Conservation (phyloP, 2,888 invertebrate genomes). For the Bellardia pandia region DNA sequence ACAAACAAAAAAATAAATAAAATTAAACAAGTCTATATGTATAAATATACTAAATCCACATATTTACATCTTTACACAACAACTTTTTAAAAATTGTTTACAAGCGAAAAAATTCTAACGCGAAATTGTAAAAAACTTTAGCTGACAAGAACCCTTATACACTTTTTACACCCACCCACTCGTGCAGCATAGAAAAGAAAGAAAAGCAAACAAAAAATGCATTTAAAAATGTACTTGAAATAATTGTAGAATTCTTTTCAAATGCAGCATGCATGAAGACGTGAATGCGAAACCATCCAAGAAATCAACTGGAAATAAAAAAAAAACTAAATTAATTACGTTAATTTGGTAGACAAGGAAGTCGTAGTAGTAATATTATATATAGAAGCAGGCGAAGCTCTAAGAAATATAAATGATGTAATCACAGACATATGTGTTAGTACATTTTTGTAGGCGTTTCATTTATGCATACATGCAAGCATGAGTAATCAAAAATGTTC, state of each 20-base stretch:
- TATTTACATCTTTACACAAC: constrained; percentile 8
- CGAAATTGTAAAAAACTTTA: constrained; percentile 36
- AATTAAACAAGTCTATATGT: constrained; percentile 42
- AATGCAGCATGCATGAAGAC: constrained; percentile 47
- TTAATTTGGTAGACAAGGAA: constrained; percentile 58
- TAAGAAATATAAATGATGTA: constrained; percentile 27
- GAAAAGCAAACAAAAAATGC: constrained; percentile 26
- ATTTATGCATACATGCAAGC: constrained; percentile 13
- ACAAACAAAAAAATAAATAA: constrained; percentile 8
- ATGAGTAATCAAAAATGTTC: constrained; percentile 2
- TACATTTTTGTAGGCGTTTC: background rate
- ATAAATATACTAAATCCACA: background rate
- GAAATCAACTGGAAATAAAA: constrained; percentile 47
- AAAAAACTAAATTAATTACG: constrained; percentile 64
- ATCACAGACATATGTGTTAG: background rate
- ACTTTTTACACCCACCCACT: constrained; percentile 10
- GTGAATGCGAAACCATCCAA: constrained; percentile 25
- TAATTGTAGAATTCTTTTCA: constrained; percentile 56
- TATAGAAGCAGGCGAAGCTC: constrained; percentile 7
- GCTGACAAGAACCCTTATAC: constrained; percentile 52
- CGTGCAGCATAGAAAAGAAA: background rate
- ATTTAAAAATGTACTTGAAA: constrained; percentile 63
- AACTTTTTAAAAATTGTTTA: constrained; percentile 58
- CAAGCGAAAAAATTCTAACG: constrained; percentile 11
- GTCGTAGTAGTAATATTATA: background rate